phyloP scores from a whole-genome alignment of 23 tunicate genomes.

The Styela plicata region DNA sequence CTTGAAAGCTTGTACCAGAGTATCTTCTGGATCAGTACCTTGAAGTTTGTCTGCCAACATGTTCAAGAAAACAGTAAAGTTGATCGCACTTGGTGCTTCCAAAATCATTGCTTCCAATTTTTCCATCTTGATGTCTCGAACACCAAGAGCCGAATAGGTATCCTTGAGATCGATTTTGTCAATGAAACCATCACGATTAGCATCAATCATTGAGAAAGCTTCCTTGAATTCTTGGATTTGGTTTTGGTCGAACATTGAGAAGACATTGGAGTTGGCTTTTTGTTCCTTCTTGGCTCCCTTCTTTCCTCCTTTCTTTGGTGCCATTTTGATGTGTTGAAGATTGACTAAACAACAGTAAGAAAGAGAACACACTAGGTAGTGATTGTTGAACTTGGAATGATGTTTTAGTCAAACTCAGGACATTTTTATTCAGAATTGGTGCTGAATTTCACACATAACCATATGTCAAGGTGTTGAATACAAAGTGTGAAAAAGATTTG shows the following conservation, averaged over 20 bases:
- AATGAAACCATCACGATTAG: constrained; percentile 92
- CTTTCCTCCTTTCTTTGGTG: constrained; percentile 38
- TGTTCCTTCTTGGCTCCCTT: constrained; percentile 87
- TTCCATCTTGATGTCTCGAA: constrained; percentile 83
- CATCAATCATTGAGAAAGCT: constrained; percentile 90
- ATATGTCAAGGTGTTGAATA: not conserved
- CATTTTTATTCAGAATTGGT: not conserved
- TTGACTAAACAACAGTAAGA: not conserved
- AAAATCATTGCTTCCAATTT: constrained; percentile 89
- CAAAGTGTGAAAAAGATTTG: too few relatives aligned
- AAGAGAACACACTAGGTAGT: not conserved
- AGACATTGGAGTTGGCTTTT: constrained; percentile 87
- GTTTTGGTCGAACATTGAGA: constrained; percentile 95
- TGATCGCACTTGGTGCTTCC: constrained; percentile 86
- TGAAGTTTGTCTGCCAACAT: constrained; percentile 94
- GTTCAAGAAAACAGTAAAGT: constrained; percentile 97
- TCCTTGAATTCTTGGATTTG: constrained; percentile 97
- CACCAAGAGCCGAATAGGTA: constrained; percentile 87
- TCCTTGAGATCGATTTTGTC: constrained; percentile 91
- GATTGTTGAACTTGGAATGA: not conserved
- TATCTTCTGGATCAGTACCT: constrained; percentile 95
- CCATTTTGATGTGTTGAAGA: constrained; percentile 19
- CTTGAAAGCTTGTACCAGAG: constrained; percentile 89
- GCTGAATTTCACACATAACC: not conserved
- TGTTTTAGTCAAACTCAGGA: not conserved